Evolutionary conservation across 2,113 vertebrate species (phyloP), one percentile per base, ranked within the genome.

Genomic region (Blennius ocellaris): DNA sequence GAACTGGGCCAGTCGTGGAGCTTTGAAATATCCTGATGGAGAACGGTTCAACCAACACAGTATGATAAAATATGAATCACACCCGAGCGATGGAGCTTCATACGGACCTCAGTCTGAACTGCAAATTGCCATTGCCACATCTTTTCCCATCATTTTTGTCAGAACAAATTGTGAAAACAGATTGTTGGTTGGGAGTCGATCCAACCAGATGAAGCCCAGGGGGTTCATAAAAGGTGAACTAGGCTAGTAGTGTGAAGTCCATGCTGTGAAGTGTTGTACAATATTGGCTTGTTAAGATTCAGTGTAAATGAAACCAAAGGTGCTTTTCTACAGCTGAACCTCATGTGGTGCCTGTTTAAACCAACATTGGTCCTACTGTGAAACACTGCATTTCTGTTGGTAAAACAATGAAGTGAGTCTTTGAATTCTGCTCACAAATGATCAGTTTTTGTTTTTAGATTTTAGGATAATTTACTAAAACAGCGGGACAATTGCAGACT

Each of bases 1-100:
- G 80, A 92, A 90, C 56, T 87, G 86, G 88, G 86, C 80, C 85
- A 89, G 73, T 79, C 60, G 78, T 65, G 17, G 67, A 72, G 62
- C 76, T 80, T 69, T 80, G 66, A 76, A 80, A 82, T 64, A 59
- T 76, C 66, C 75, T 56, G 79, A 88, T 75, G 81, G 81, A 73
- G 64, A 57, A 84, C 38, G 14, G 61, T 58, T 78, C 58, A 49
- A 45, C 57, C 55, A 65, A 48, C 54, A 59, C 41, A 44, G 12
- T 56, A 39, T 74, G 58, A 62, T 70, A 58, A 79, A 75, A 65
- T 72, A 64, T 54, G 52, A 65, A 64, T 53, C 41, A 11, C 64
- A 16, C 21, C 6, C 6, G 63, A 79, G 47, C 44, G 38, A 40
- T 45, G 30, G 36, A 11, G 47, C 47, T 70, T 52, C 60, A 54